Evolutionary conservation across 2,888 invertebrate genomes (phyloP).

Genomic region (Coleophora deauratella): DNA sequence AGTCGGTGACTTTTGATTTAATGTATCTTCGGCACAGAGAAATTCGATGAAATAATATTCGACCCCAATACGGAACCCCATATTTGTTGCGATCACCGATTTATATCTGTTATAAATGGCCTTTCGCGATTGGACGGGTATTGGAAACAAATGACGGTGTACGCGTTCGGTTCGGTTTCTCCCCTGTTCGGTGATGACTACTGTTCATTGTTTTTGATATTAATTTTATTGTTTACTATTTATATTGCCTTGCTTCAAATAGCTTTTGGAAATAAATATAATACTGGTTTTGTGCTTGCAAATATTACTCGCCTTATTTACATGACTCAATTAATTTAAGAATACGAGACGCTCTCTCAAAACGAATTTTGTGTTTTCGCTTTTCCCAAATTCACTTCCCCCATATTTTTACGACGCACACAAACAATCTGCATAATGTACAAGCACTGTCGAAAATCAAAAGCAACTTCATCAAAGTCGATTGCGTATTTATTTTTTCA

Average conservation of each 20-base stretch:
- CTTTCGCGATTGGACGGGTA: conserved; percentile 50
- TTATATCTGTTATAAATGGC: conserved; percentile 64
- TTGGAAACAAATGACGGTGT: conserved; percentile 56
- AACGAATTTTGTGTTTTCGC: too few relatives aligned
- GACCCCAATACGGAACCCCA: conserved; percentile 38
- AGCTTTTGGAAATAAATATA: too few relatives aligned
- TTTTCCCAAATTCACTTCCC: too few relatives aligned
- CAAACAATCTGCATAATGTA: conserved; percentile 5
- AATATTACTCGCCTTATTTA: too few relatives aligned
- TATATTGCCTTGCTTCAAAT: not conserved
- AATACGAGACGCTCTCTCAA: too few relatives aligned
- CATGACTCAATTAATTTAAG: too few relatives aligned
- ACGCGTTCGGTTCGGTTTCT: conserved; percentile 11
- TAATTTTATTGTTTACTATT: conserved; percentile 1
- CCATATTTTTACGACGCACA: too few relatives aligned
- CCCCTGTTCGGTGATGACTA: conserved; percentile 34
- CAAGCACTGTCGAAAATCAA: conserved; percentile 4
- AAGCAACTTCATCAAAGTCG: conserved; percentile 13
- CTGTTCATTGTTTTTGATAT: conserved; percentile 18
- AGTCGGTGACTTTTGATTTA: too few relatives aligned
- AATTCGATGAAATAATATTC: not conserved
- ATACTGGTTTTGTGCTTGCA: too few relatives aligned
- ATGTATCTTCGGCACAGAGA: conserved; percentile 18
- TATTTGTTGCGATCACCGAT: conserved; percentile 60
- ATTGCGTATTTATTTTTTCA: conserved; percentile 32